phyloP scores from a whole-genome alignment of 2,113 vertebrate species.

The Lasiurus cinereus region DNA sequence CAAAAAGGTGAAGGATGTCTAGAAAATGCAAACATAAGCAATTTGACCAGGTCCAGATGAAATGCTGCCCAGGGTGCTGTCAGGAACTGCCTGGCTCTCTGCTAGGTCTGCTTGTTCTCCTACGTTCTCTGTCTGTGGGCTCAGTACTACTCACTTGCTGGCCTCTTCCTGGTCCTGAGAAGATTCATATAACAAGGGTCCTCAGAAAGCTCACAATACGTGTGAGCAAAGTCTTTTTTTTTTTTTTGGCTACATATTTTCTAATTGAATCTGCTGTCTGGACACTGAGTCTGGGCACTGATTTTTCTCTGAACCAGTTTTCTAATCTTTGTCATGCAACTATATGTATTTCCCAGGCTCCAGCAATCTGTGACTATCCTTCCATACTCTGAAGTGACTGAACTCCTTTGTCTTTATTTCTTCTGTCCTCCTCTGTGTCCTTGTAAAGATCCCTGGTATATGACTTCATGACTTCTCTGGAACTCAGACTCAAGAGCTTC shows the following conservation, averaged over 20 bases:
- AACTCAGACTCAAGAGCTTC: neutral
- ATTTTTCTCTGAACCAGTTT: neutral
- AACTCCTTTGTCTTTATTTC: neutral
- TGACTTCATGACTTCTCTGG: neutral
- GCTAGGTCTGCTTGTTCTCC: neutral
- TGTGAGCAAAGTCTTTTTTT: neutral
- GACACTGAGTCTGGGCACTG: neutral
- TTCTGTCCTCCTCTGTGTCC: neutral
- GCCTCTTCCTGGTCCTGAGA: neutral
- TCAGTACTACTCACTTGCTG: neutral
- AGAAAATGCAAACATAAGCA: conserved; percentile 38
- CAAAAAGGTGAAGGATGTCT: neutral
- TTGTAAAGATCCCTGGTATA: neutral
- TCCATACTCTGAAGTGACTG: neutral
- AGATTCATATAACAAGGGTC: neutral
- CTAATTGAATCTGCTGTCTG: neutral
- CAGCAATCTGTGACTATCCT: neutral
- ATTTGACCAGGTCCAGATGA: neutral
- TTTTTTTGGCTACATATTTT: neutral
- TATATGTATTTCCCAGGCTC: neutral
- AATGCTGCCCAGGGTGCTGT: neutral
- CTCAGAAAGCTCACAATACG: neutral
- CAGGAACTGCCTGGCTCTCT: neutral
- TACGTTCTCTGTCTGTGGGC: neutral
- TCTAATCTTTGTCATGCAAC: neutral